Conservation (phyloP, 2,888 invertebrate species). For the Hydroisotoma schaefferi region DNA sequence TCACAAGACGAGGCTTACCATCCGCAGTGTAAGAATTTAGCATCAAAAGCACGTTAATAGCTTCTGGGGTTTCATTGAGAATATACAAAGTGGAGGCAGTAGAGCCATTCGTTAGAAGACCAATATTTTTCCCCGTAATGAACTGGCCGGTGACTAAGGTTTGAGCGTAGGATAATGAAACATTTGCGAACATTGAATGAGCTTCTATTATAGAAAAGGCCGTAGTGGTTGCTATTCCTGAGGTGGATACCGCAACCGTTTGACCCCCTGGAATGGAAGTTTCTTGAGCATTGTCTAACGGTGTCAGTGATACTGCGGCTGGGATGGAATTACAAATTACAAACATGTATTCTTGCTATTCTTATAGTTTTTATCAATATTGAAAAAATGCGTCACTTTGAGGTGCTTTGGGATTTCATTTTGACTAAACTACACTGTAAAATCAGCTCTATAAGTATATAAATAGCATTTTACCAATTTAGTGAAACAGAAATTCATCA, state of each 20-base stretch:
- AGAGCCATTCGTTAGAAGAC: constrained; percentile 53
- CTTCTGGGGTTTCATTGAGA: constrained; percentile 53
- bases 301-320: too few relatives aligned
- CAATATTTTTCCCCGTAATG: constrained; percentile 62
- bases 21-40: constrained; percentile 57
- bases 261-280: constrained; percentile 6
- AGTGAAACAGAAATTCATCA: too few relatives aligned
- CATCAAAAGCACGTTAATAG: constrained; percentile 54
- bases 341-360: too few relatives aligned
- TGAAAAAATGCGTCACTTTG: too few relatives aligned
- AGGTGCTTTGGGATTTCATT: too few relatives aligned
- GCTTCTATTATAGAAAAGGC: constrained; percentile 64
- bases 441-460: too few relatives aligned
- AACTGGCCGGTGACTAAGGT: constrained; percentile 50
- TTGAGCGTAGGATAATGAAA: constrained; percentile 58
- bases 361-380: too few relatives aligned
- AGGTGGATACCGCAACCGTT: constrained; percentile 18
- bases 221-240: constrained; percentile 51
- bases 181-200: constrained; percentile 60
- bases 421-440: too few relatives aligned
- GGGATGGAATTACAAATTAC: too few relatives aligned
- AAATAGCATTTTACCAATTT: too few relatives aligned
- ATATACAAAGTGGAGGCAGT: constrained; percentile 53
- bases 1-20: constrained; percentile 57
- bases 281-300: too few relatives aligned